Conservation (phyloP, 2,113 vertebrate genomes). For the Rana temporaria region DNA sequence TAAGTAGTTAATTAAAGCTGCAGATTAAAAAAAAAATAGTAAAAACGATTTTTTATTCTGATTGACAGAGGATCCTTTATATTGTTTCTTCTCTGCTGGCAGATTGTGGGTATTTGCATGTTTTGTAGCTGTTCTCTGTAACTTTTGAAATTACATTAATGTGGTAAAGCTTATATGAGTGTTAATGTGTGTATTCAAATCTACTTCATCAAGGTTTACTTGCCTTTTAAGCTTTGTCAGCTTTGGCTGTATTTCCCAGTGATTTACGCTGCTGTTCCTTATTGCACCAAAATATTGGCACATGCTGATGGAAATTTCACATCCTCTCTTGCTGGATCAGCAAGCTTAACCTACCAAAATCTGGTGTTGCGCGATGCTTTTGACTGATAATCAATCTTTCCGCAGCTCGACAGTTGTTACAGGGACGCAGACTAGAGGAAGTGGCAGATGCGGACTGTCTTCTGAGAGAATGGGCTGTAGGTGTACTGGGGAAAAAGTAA, state of each 20-base stretch:
- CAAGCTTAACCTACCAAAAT: constrained; percentile 95
- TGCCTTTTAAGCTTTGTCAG: constrained; percentile 78
- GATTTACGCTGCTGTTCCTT: constrained; percentile 89
- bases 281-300: constrained; percentile 87
- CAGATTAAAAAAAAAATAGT: too few species aligned
- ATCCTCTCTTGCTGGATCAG: constrained; percentile 94
- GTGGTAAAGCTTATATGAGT: too few species aligned
- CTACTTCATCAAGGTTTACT: too few species aligned
- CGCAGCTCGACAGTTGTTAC: constrained; percentile 94
- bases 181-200: too few species aligned
- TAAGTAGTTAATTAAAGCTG: too few species aligned
- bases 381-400: constrained; percentile 97
- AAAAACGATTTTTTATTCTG: too few species aligned
- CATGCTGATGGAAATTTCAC: constrained; percentile 80
- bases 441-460: constrained; percentile 94
- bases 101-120: too few species aligned
- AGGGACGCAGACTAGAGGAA: constrained; percentile 87
- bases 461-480: constrained; percentile 87
- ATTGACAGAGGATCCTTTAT: too few species aligned
- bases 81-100: too few species aligned
- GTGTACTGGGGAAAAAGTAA: constrained; percentile 81
- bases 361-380: constrained; percentile 89
- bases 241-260: constrained; percentile 84
- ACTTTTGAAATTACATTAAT: too few species aligned
- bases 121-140: too few species aligned